Evolutionary conservation across 2,797 vertebrate species (phyloP), one percentile per base, ranked within the genome.

Genomic region (Cryptoblepharus egeriae): DNA sequence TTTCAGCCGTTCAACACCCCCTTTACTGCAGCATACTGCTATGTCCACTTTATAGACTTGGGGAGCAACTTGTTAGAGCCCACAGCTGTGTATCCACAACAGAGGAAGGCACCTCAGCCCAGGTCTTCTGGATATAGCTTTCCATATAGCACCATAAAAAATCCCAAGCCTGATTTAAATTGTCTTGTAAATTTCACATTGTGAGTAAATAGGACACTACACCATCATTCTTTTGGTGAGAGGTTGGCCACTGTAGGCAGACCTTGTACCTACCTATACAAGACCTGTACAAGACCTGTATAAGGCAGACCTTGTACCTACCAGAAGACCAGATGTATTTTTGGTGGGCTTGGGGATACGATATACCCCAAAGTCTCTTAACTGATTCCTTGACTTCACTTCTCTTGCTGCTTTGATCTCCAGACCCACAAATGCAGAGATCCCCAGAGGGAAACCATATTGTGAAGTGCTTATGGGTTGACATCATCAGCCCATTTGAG

Each of bases 241-340:
- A 32, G 3, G 0, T 12, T 11, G 42, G 26, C 20, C 1, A 5
- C 24, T n/a, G n/a, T n/a, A n/a, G n/a, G 0, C 22, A 5, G 8
- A 49, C 80, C 1, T 1, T 5, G 3, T 0, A 13, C 2, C 1
- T 58, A 11, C 73, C 18, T n/a, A n/a, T n/a, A 72, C 1, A 15
- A 20, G 69, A 55, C 30, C 35, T n/a, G n/a, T n/a, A n/a, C n/a
- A n/a, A n/a, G n/a, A n/a, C n/a, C n/a, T n/a, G n/a, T n/a, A n/a
- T n/a, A n/a, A n/a, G n/a, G 0, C 22, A 5, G 8, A 49, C 80
- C 1, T 1, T 5, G 3, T 0, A 13, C 2, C 1, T 58, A 11
- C 73, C 18, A 72, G 1, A 15, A 20, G 69, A 55, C 30, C 35
- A 58, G 10, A 26, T n/a, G n/a, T 26, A 32, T 30, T 65, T 3